Conservation (phyloP, 1,140 invertebrate genomes). For the Drosophila nigromelanica region DNA sequence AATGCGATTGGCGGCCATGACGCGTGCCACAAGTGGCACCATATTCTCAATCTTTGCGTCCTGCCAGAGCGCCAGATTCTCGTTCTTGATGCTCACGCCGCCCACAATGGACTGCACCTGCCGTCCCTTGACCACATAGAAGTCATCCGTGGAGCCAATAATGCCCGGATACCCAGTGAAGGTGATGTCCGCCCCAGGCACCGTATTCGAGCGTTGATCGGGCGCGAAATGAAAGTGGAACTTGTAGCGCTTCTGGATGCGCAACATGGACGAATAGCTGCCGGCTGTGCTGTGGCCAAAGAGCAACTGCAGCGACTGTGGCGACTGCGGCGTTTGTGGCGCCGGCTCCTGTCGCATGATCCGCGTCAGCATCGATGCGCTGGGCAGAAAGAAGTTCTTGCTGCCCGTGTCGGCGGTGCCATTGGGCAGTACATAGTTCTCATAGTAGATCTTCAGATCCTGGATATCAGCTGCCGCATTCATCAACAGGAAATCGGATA, state of each 20-base stretch:
- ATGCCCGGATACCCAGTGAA: conserved; percentile 96
- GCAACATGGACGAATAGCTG: conserved; percentile 93
- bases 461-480: conserved; percentile 91
- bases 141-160: conserved; percentile 94
- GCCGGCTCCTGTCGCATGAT: conserved; percentile 57
- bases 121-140: conserved; percentile 87
- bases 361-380: conserved; percentile 77
- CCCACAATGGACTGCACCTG: conserved; percentile 86
- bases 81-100: conserved; percentile 86
- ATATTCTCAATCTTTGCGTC: conserved; percentile 85
- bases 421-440: conserved; percentile 74
- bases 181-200: conserved; percentile 88
- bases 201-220: conserved; percentile 85
- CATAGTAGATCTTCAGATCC: conserved; percentile 85
- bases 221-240: conserved; percentile 89
- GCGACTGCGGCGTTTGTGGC: conserved; percentile 22
- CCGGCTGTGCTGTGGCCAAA: conserved; percentile 85
- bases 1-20: conserved; percentile 94
- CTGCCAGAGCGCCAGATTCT: conserved; percentile 85
- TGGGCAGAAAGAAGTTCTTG: conserved; percentile 78
- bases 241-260: conserved; percentile 95
- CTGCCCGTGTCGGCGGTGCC: conserved; percentile 36
- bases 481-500: conserved; percentile 89
- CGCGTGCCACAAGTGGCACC: conserved; percentile 91
- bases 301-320: conserved; percentile 69